Percentiles rank a stretch among this genome's conserved stretches.
Conservation (phyloP, 2,888 invertebrate species). For the Mythimna pallens region DNA sequence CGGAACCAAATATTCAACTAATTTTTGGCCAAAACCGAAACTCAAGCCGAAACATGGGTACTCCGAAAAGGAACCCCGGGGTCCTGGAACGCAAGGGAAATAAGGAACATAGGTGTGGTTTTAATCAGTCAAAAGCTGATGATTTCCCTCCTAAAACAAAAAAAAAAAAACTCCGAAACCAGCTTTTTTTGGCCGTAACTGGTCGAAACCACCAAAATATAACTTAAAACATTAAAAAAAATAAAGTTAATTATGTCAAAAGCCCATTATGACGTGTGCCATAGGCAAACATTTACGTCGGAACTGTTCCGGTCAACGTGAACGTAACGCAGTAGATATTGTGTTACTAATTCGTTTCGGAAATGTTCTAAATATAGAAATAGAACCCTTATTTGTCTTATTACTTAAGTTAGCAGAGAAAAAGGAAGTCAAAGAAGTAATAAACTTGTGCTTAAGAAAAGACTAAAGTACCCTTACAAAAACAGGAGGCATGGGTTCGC, state of each 20-base stretch:
- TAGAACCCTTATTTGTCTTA: conserved; percentile 33
- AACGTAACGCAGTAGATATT: conserved; percentile 41
- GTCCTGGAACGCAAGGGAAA: too few relatives aligned
- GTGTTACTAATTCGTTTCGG: conserved; percentile 60
- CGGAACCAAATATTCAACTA: too few relatives aligned
- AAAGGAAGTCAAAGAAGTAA: conserved; percentile 12
- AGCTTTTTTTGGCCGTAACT: too few relatives aligned
- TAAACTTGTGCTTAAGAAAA: conserved; percentile 4
- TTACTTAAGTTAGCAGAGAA: conserved; percentile 12
- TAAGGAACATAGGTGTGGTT: too few relatives aligned
- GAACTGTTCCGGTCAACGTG: conserved; percentile 45
- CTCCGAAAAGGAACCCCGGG: too few relatives aligned
- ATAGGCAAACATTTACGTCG: conserved; percentile 49
- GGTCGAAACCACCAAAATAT: too few relatives aligned
- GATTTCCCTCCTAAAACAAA: too few relatives aligned
- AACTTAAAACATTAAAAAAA: background rate
- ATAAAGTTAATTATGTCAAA: conserved; percentile 5
- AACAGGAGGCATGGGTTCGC: too few relatives aligned
- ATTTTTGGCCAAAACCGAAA: too few relatives aligned
- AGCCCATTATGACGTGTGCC: conserved; percentile 43
- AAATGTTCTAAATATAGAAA: conserved; percentile 51
- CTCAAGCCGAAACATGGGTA: too few relatives aligned
- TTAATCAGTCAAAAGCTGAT: too few relatives aligned
- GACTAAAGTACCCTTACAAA: background rate
- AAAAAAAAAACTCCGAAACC: too few relatives aligned